These are phyloP conservation scores for Metaphire vulgaris DNA, from an alignment of 1,140 invertebrate genomes.

Conservation along the genomic window DNA sequence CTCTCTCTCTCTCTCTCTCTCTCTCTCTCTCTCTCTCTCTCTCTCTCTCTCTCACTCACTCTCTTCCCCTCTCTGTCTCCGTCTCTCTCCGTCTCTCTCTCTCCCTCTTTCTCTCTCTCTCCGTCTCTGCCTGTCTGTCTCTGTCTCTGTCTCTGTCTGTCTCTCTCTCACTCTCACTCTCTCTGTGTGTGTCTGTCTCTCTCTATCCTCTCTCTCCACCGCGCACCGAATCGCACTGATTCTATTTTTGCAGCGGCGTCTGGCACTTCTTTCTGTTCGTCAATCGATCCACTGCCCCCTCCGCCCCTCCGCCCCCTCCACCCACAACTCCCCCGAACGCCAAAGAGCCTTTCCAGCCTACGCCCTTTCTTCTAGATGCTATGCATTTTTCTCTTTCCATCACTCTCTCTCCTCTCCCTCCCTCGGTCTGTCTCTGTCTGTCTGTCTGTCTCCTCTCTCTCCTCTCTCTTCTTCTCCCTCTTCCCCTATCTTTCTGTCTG, in stretches of 20 bases:
- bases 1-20: background rate
- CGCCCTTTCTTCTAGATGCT: no score
- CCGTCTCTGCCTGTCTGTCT: no score
- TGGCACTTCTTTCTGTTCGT: background rate
- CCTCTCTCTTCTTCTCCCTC: background rate
- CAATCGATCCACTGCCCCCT: background rate
- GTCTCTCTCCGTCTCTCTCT: background rate
- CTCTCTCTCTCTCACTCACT: background rate
- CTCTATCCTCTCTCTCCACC: background rate
- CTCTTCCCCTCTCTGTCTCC: background rate
- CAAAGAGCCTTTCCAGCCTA: no score
- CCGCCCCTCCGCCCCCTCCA: background rate
- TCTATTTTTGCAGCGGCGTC: background rate
- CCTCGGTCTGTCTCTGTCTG: background rate
- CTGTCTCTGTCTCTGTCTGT: background rate
- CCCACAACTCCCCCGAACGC: no score
- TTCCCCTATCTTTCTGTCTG: background rate
- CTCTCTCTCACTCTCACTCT: constrained; percentile 25
- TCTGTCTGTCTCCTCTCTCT: background rate
- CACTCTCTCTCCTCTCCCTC: background rate
- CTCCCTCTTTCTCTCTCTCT: background rate
- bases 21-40: constrained; percentile 56
- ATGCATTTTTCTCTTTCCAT: background rate
- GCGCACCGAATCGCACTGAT: constrained; percentile 33
- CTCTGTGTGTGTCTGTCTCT: background rate